Evolutionary conservation across 2,888 invertebrate species (phyloP), one percentile per base, ranked within the genome.

Genomic region (Lucinisca nassula): DNA sequence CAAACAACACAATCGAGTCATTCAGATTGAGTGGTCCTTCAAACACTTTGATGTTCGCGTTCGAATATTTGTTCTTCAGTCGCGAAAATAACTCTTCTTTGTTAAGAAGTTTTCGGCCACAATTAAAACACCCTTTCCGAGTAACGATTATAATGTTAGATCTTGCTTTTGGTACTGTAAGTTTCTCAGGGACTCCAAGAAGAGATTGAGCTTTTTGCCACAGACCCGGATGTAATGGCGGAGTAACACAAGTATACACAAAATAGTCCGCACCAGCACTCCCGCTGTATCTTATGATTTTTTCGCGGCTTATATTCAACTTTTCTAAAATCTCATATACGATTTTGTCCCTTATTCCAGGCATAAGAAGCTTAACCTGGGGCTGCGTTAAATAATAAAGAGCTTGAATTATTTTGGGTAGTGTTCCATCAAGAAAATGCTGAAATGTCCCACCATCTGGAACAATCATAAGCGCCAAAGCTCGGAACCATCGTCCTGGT

Each of bases 391-490:
- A 32, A 24, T 75, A 21, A 30, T 80, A 45, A 30, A 80, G 24
- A 17, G 72, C 74, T 24, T 84, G 84, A 21, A 84, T 76, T 24
- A 84, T 38, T 77, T 84, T 84, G 14, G 84, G 84, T 27, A 84
- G 51, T 14, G 79, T 70, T 38, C 84, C 79, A 55, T 84, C 84
- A 3, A 84, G n/a, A 38, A 84, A 84, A 35, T 84, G 84, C 32
- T 84, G 84, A 76, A 84, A 84, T 27, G 80, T 84, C 4, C 75
- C 45, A 6, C 80, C 75, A 38, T 80, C 84, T 3, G 84, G 84
- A 10, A 76, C 72, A 4, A 84, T 27, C 24, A 84, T 24, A 4
- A 78, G 83, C 24, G 38, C 78, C 37, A 78, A 35, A 4, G 24
- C 21, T 0, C 30, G 58, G 32, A 38, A 78, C 78, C 78, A 83